A percentile compares a stretch with the other conserved stretches of the same genome.
Evolutionary conservation across 2,113 vertebrate genomes (phyloP).

Genomic region (Stegostoma tigrinum): DNA sequence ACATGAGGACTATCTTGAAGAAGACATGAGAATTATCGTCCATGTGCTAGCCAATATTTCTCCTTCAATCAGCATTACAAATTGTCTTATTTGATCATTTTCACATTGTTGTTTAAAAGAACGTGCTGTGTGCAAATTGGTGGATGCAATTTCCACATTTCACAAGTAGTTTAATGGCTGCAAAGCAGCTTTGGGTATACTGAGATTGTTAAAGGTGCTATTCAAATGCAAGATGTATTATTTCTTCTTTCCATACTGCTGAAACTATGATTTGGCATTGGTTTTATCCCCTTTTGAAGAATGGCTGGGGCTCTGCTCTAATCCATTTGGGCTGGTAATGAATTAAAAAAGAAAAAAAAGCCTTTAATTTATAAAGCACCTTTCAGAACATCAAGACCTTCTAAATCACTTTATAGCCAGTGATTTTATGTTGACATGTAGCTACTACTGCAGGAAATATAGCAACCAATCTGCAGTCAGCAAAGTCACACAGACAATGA

Average conservation of each 20-base stretch:
- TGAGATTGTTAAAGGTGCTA: no score
- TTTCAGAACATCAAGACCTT: not conserved
- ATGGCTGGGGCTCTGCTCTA: not conserved
- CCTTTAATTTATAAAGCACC: not conserved
- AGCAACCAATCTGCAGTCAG: not conserved
- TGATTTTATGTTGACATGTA: not conserved
- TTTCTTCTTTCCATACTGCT: not conserved
- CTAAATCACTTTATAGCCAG: not conserved
- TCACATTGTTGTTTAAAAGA: no score
- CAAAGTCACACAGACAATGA: not conserved
- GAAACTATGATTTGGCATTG: not conserved
- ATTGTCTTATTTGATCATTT: no score
- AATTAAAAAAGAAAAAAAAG: not conserved
- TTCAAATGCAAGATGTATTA: no score
- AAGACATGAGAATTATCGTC: no score
- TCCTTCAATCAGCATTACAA: no score
- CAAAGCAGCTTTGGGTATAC: no score
- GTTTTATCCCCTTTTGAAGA: not conserved
- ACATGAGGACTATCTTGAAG: no score
- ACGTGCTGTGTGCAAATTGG: no score
- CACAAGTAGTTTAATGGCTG: no score
- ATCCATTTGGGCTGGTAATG: not conserved
- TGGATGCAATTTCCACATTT: no score
- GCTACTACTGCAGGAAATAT: not conserved
- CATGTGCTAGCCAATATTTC: no score